Evolutionary conservation across 2,888 invertebrate genomes (phyloP), one percentile per base, ranked within the genome.

Genomic region (Drosophila neotestacea): DNA sequence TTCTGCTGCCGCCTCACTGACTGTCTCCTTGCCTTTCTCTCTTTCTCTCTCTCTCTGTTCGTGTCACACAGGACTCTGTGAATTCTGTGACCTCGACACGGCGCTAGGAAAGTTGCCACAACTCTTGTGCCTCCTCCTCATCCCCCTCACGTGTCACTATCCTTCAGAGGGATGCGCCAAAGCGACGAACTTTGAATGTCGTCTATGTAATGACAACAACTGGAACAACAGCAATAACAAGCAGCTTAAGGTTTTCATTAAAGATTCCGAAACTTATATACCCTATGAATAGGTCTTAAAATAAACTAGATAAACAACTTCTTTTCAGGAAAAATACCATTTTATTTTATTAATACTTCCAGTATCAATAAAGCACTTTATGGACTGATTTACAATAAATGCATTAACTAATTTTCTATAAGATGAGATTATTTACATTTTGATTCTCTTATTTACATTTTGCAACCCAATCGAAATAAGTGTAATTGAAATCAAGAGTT

Each of bases 1-100:
- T 28, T 16, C 30, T 34, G 58, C 56, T 51, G 48, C 30, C 46
- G 63, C 64, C 56, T 63, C 36, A 16, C 39, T 56, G 63, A n/a
- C 63, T 68, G 39, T 10, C n/a, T 13, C 7, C 44, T 6, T n/a
- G 36, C 0, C 4, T n/a, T 13, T 30, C 6, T 4, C 36, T n/a
- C 4, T 46, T 3, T 10, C n/a, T 41, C 6, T 1, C 36, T 10
- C 22, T n/a, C 4, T 16, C 22, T 7, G 6, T 28, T 7, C 1
- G 32, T 13, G 11, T 10, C 44, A 22, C 46, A 30, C 55, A 78
- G 75, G 56, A 65, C 72, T 50, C 60, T 55, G 71, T 50, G 60
- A 83, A 88, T 83, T 85, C 64, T 77, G 73, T 88, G 89, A 87
- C 84, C 89, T 89, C 84, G 73, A 59, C 73, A 64, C 58, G 68